Percentiles rank a stretch among this genome's conserved stretches.
Evolutionary conservation across 2,797 vertebrate species (phyloP).

Genomic region (Peromyscus aztecus): DNA sequence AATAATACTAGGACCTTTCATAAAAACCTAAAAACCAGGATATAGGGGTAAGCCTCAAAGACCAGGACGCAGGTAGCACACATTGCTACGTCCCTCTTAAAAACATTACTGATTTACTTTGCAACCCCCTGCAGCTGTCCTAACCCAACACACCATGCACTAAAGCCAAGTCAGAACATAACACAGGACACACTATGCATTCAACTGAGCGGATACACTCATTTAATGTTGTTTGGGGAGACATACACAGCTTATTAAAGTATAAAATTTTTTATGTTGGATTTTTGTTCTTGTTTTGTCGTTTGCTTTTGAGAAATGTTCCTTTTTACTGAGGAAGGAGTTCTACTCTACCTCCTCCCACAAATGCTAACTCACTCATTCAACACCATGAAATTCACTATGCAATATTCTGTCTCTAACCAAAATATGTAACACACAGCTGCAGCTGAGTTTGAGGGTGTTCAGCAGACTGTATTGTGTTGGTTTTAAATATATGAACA

Average conservation of each 20-base stretch:
- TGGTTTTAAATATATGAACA: background rate
- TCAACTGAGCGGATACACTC: background rate
- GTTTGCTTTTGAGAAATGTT: background rate
- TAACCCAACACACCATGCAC: background rate
- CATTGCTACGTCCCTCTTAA: background rate
- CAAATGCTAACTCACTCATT: background rate
- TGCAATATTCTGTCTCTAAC: background rate
- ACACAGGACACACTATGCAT: background rate
- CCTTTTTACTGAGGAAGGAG: background rate
- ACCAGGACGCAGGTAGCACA: background rate
- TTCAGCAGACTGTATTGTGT: background rate
- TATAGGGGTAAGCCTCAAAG: background rate
- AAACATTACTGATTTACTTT: background rate
- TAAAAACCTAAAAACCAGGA: slow-evolving; percentile 23
- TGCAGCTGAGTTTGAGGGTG: background rate
- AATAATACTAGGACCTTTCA: background rate
- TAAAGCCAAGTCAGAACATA: background rate
- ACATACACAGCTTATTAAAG: background rate
- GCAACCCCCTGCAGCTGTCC: background rate
- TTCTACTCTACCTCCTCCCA: background rate
- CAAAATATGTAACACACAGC: background rate
- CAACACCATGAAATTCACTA: slow-evolving; percentile 18
- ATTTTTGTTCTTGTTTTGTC: background rate
- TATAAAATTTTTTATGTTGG: background rate
- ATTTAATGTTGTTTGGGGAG: background rate